Base-by-base conservation (phyloP, 2,888 invertebrate species). In the Trypoxylon attenuatum region DNA sequence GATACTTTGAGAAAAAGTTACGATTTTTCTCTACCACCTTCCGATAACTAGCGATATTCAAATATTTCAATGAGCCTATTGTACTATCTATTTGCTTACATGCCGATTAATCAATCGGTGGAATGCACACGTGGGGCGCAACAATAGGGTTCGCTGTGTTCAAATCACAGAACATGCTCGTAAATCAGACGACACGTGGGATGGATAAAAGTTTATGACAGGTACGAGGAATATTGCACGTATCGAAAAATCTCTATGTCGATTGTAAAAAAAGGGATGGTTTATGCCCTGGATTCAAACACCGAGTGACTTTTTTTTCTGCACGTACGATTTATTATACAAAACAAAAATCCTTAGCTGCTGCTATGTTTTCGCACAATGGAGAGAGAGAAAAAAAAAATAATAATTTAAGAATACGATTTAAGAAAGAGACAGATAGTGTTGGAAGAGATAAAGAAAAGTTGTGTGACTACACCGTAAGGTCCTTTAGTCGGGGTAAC, bases 301-400 rank as follows among this genome's bases (percentile, higher is more conserved):
- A 27, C 39, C 19, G 45, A 49, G 33, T 54, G 39, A 56, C 23
- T 49, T 23, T 33, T 43, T 58, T 50, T 67, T 69, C 55, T 65
- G 47, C 58, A 45, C 43, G 59, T 71, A 56, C 49, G 41, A 50
- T 82, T 82, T 84, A 79, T 83, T 81, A 69, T 79, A 80, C 73
- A 81, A 82, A 79, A 42, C 5, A n/a, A 43, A 27, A 51, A 6
- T 43, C 15, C 10, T 22, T 43, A 50, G 25, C 49, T 15, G 33
- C 33, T 13, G 18, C n/a, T 21, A 45, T 22, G 50, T 22, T 38
- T 15, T 50, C 50, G 50, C 50, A 22, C 50, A 38, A 49, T 10
- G 33, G 19, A 33, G 23, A 13, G 13, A 22, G 53, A 25, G 13
- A 47, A 2, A 46, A 23, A 18, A 1, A 42, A 51, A 46, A 80